Conservation (phyloP, 2,113 vertebrate genomes). For the Callospermophilus lateralis region DNA sequence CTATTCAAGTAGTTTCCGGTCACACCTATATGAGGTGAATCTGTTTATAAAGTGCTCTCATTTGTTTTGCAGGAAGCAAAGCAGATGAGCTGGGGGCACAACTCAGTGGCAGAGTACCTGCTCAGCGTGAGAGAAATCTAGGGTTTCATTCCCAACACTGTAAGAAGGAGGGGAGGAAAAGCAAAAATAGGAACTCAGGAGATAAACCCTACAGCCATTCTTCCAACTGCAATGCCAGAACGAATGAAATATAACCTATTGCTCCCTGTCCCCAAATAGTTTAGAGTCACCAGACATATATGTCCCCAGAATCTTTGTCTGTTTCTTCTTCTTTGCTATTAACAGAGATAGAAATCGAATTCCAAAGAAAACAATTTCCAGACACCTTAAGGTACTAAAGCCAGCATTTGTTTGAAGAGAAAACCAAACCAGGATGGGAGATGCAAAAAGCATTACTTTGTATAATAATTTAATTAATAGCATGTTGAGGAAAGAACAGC, state of each 20-base stretch:
- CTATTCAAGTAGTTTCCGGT: not conserved
- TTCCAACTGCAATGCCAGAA: conserved; percentile 1
- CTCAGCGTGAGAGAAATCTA: not conserved
- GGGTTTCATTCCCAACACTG: not conserved
- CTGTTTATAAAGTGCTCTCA: not conserved
- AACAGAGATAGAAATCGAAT: conserved; percentile 76
- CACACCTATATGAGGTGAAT: not conserved
- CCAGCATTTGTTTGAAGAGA: conserved; percentile 72
- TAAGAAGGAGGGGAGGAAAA: not conserved
- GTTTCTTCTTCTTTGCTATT: conserved; percentile 60
- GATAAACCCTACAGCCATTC: not conserved
- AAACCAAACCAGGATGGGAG: conserved; percentile 77
- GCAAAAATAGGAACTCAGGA: conserved; percentile 24
- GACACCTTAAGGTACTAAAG: conserved; percentile 77
- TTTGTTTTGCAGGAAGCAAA: conserved; percentile 39
- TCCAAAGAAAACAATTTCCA: conserved; percentile 79
- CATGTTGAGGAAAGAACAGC: conserved; percentile 59
- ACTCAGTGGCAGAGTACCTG: not conserved
- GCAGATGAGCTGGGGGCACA: not conserved
- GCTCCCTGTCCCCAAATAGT: not conserved
- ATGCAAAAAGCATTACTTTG: not conserved
- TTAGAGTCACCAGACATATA: conserved; percentile 40
- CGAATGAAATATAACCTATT: conserved; percentile 49
- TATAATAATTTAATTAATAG: conserved; percentile 79
- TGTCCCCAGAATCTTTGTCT: conserved; percentile 1